Conservation (phyloP, 1,140 invertebrate species). For the Aphidius ervi region DNA sequence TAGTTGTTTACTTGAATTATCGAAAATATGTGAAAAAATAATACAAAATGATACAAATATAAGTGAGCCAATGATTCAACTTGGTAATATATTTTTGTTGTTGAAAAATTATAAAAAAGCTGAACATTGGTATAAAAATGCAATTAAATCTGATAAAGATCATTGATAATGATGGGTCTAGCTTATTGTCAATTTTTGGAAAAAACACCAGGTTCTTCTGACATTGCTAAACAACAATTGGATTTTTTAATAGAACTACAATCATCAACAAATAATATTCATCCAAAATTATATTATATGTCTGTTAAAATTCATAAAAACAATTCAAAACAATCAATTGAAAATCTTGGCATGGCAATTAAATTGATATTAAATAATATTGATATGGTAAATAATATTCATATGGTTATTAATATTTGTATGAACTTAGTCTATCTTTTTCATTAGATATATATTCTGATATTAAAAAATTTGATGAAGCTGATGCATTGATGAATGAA, state of each 20-base stretch:
- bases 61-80: conserved; percentile 69
- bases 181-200: conserved; percentile 75
- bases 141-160: conserved; percentile 77
- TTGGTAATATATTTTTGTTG: conserved; percentile 53
- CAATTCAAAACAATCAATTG: conserved; percentile 58
- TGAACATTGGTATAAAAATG: conserved; percentile 70
- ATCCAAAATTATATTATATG: conserved; percentile 49
- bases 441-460: conserved; percentile 72
- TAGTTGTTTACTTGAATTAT: conserved; percentile 67
- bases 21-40: conserved; percentile 70
- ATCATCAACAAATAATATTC: no score
- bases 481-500: no score
- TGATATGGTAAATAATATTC: conserved; percentile 51
- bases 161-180: conserved; percentile 72
- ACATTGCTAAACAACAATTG: conserved; percentile 56
- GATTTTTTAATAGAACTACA: no score
- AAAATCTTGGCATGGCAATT: conserved; percentile 67
- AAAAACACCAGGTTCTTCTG: conserved; percentile 50
- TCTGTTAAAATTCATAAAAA: conserved; percentile 63
- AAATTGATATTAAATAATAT: conserved; percentile 65
- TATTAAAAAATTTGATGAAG: no score
- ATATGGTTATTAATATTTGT: conserved; percentile 73
- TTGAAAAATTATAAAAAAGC: conserved; percentile 74
- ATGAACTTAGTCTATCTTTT: conserved; percentile 79
- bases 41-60: conserved; percentile 66